These are phyloP conservation scores for Micoletzkya japonica DNA, from an alignment of 2,888 invertebrate species.

Conservation along the genomic window DNA sequence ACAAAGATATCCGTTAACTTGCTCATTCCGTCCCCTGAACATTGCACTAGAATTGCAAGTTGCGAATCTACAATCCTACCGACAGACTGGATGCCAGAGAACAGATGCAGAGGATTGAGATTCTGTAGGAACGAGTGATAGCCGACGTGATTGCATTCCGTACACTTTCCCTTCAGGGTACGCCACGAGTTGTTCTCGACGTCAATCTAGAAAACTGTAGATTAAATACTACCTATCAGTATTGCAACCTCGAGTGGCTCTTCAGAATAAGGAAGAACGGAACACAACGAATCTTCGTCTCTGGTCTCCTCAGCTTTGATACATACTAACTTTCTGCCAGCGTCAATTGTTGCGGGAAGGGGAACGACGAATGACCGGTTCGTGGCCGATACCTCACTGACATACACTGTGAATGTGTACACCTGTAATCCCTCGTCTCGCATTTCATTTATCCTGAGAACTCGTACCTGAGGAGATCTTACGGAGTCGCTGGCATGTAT, in stretches of 20 bases:
- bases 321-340: slow-evolving; percentile 38
- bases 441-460: neutral
- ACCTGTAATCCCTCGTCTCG: neutral
- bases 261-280: slow-evolving; percentile 48
- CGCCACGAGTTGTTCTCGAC: slow-evolving; percentile 45
- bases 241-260: slow-evolving; percentile 39
- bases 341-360: slow-evolving; percentile 45
- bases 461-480: slow-evolving; percentile 11
- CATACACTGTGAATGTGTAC: slow-evolving; percentile 53
- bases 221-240: neutral
- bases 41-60: neutral
- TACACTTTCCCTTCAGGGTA: slow-evolving; percentile 48
- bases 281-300: slow-evolving; percentile 46
- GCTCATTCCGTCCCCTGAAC: slow-evolving; percentile 44
- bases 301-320: slow-evolving; percentile 52
- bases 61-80: neutral
- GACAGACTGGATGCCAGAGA: slow-evolving; percentile 1
- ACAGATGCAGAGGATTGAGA: slow-evolving; percentile 23
- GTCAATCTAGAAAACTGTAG: slow-evolving; percentile 37
- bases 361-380: slow-evolving; percentile 50
- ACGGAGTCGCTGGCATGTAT: slow-evolving; percentile 38
- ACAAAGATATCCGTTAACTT: slow-evolving; percentile 46
- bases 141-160: slow-evolving; percentile 56
- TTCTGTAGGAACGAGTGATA: slow-evolving; percentile 42
- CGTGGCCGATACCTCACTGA: slow-evolving; percentile 49